phyloP scores from a whole-genome alignment of 2,113 vertebrate genomes.

The Vidua chalybeata region DNA sequence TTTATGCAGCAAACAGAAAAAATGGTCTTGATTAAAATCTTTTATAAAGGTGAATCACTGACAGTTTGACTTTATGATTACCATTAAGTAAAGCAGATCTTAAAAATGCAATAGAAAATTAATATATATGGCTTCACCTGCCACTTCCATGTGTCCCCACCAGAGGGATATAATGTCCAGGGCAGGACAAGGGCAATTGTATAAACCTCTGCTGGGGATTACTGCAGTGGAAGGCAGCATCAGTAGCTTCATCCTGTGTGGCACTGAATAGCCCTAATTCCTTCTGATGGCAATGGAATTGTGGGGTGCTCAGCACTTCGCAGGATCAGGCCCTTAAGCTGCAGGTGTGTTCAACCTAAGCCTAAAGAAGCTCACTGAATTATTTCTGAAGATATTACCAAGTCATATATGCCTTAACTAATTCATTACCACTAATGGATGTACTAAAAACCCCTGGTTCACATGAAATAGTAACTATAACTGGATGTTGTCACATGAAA shows the following conservation, averaged over 20 bases:
- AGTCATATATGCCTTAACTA: neutral
- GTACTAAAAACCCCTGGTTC: conserved; percentile 9
- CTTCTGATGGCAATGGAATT: neutral
- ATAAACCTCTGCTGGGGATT: neutral
- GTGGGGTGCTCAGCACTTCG: neutral
- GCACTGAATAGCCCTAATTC: neutral
- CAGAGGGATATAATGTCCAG: neutral
- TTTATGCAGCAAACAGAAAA: neutral
- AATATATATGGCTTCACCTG: neutral
- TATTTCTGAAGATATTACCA: conserved; percentile 59
- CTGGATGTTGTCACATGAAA: conserved; percentile 15
- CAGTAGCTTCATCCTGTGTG: neutral
- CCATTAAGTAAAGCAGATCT: conserved; percentile 54
- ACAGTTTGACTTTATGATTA: neutral
- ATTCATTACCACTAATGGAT: neutral
- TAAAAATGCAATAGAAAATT: neutral
- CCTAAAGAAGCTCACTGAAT: neutral
- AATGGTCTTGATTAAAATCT: neutral
- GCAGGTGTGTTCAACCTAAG: neutral
- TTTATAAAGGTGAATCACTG: neutral
- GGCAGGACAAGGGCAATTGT: neutral
- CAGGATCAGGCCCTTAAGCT: neutral
- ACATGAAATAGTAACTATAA: conserved; percentile 9
- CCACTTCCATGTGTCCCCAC: neutral
- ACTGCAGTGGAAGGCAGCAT: neutral